These are phyloP conservation scores for Casuarius casuarius DNA, from an alignment of 2,113 vertebrate genomes.

Conservation along the genomic window DNA sequence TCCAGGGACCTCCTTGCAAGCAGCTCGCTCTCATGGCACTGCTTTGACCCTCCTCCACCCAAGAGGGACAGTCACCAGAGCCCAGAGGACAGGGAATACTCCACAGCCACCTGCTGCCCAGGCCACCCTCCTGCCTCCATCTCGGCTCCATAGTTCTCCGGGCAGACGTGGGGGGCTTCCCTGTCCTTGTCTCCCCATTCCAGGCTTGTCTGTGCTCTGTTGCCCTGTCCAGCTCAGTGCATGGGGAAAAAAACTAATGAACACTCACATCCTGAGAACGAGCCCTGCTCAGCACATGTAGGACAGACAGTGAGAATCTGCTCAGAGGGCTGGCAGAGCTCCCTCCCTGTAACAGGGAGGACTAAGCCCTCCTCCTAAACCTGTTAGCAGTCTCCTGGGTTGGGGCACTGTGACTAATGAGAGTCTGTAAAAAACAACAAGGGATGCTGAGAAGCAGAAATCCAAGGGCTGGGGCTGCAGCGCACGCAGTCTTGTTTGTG, in stretches of 20 bases:
- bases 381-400: neutral
- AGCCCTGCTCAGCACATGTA: neutral
- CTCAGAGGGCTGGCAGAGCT: neutral
- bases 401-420: neutral
- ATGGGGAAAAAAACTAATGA: neutral
- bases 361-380: neutral
- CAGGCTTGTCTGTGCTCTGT: neutral
- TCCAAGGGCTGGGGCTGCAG: neutral
- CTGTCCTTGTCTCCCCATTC: neutral
- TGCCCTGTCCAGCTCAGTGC: neutral
- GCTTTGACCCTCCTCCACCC: neutral
- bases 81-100: neutral
- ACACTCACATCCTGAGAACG: fast-evolving
- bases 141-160: neutral
- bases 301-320: neutral
- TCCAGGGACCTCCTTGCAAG: neutral
- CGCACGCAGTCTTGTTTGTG: neutral
- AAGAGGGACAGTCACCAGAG: neutral
- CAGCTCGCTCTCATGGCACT: neutral
- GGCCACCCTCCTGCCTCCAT: neutral
- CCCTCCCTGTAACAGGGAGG: neutral
- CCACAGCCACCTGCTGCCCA: neutral
- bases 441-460: neutral
- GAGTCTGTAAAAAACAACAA: neutral
- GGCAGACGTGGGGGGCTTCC: neutral